Percentiles rank a stretch among this genome's conserved stretches.
Conservation (phyloP, 2,888 invertebrate species). For the Leucoma salicis region DNA sequence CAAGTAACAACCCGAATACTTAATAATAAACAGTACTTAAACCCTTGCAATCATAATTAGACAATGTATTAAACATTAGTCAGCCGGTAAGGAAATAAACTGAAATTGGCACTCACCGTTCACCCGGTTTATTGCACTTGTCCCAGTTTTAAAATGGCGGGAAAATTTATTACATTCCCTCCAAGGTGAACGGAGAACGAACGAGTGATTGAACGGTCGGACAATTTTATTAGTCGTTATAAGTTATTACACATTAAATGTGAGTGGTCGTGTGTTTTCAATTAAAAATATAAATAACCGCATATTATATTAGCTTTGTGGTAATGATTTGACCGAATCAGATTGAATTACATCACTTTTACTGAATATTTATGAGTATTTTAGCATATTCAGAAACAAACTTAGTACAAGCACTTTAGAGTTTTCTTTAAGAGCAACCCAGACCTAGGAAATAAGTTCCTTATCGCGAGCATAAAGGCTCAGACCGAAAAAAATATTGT, state of each 20-base stretch:
- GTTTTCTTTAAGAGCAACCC: no score
- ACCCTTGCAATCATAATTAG: background rate
- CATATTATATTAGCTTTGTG: no score
- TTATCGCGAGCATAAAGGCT: no score
- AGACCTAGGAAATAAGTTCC: no score
- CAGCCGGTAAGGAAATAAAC: background rate
- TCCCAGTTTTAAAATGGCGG: conserved; percentile 5
- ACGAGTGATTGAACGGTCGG: background rate
- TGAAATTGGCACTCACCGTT: background rate
- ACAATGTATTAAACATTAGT: background rate
- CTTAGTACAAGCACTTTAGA: no score
- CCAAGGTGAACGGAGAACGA: background rate
- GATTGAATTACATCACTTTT: no score
- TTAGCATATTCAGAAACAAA: no score
- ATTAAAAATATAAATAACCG: background rate
- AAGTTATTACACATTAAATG: background rate
- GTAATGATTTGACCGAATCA: no score
- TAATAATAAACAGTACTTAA: no score
- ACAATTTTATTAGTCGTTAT: background rate
- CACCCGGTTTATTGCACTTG: conserved; percentile 2
- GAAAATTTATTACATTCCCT: conserved; percentile 4
- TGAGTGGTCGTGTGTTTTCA: background rate
- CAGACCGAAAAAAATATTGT: no score
- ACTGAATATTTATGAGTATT: no score
- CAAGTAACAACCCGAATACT: no score